A percentile compares a stretch with the other conserved stretches of the same genome.
These are phyloP conservation scores for Microplitis mediator DNA, from an alignment of 1,140 invertebrate species.

Conservation along the genomic window DNA sequence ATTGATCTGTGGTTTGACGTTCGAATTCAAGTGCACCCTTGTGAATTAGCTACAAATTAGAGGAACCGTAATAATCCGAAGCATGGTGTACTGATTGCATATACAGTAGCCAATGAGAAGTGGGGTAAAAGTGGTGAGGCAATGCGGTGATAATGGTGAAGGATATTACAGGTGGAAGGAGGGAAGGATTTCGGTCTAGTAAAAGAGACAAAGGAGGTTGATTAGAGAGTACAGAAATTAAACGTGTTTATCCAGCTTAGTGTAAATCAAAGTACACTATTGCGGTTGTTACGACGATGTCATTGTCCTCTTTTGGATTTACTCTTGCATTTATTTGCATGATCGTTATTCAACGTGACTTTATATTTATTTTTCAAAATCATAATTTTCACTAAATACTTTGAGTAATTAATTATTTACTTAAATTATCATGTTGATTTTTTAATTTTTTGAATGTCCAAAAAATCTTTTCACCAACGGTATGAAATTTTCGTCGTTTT, in stretches of 20 bases:
- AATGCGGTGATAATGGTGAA: not conserved
- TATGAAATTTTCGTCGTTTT: no score
- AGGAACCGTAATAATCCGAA: constrained; percentile 57
- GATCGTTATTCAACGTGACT: constrained; percentile 36
- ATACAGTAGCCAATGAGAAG: not conserved
- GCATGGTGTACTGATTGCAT: not conserved
- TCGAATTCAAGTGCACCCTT: constrained; percentile 52
- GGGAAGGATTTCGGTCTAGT: no score
- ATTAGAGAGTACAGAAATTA: not conserved
- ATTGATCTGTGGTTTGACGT: constrained; percentile 61
- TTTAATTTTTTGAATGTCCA: no score
- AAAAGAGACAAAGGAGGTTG: not conserved
- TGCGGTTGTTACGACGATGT: constrained; percentile 21
- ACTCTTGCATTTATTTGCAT: constrained; percentile 29
- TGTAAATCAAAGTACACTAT: constrained; percentile 53
- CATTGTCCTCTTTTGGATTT: constrained; percentile 41
- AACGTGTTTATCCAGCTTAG: constrained; percentile 47
- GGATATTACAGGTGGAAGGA: no score
- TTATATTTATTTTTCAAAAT: not conserved
- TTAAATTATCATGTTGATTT: no score
- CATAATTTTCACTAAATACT: no score
- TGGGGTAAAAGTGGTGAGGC: not conserved
- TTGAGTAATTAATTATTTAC: no score
- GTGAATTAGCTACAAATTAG: constrained; percentile 62
- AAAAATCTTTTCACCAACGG: no score